A percentile compares a stretch with the other conserved stretches of the same genome.
These are phyloP conservation scores for Coelopa pilipes DNA, from an alignment of 2,888 invertebrate species.

Conservation along the genomic window DNA sequence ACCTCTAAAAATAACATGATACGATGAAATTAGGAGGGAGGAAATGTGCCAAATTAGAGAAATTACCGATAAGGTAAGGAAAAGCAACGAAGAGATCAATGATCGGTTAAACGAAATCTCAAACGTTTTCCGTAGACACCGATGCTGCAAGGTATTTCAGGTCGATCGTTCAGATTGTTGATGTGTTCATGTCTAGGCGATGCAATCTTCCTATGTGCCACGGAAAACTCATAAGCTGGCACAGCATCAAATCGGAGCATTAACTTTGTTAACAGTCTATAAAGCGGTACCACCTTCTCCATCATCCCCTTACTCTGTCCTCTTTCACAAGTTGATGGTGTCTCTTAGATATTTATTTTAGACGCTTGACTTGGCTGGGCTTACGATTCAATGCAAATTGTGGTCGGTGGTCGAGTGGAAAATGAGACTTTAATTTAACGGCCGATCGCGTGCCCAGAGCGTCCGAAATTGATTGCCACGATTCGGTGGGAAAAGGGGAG, in stretches of 20 bases:
- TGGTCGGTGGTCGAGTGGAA: no score
- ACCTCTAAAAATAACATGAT: neutral
- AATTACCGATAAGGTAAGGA: neutral
- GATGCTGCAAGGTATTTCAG: neutral
- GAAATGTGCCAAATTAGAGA: no score
- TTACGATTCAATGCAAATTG: no score
- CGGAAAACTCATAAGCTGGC: constrained; percentile 41
- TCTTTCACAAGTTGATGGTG: no score
- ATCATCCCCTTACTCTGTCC: no score
- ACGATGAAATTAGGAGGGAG: no score
- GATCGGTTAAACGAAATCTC: neutral
- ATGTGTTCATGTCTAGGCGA: neutral
- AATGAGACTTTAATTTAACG: no score
- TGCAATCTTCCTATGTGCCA: constrained; percentile 38
- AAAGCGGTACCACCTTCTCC: constrained; percentile 1
- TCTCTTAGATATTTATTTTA: no score
- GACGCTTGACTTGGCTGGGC: no score
- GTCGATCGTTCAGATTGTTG: neutral
- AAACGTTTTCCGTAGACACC: neutral
- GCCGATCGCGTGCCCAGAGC: no score
- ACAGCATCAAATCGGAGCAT: constrained; percentile 42
- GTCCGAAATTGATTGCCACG: no score
- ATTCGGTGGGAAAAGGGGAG: no score
- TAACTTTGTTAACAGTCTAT: constrained; percentile 43
- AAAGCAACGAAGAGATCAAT: neutral